Conservation (phyloP, 2,888 invertebrate species). For the Oscheius onirici region DNA sequence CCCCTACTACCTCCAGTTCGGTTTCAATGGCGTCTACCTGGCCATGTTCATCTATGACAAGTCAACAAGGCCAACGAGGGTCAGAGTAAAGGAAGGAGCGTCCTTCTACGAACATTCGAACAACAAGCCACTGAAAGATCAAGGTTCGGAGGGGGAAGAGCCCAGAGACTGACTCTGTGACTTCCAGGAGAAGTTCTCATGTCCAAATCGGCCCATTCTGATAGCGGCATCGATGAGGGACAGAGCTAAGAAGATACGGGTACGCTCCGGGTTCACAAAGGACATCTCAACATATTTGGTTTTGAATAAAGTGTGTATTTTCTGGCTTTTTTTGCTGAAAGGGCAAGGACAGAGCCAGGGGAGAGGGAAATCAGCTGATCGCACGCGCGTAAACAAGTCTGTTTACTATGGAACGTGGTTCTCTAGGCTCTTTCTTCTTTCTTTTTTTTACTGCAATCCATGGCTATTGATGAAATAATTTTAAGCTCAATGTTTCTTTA, state of each 20-base stretch:
- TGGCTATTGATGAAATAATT: no score
- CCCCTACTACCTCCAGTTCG: slow-evolving; percentile 57
- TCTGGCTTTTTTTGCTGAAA: no score
- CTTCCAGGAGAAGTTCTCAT: slow-evolving; percentile 12
- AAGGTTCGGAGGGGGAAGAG: not conserved
- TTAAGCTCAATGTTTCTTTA: no score
- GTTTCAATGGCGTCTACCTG: slow-evolving; percentile 57
- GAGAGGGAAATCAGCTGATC: no score
- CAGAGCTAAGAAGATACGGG: not conserved
- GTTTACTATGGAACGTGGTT: no score
- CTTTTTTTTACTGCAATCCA: no score
- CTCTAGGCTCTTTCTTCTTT: no score
- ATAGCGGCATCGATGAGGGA: slow-evolving; percentile 20
- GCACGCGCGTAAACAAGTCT: no score
- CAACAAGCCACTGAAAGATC: not conserved
- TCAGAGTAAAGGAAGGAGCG: slow-evolving; percentile 6
- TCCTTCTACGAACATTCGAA: slow-evolving; percentile 20
- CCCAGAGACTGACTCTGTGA: not conserved
- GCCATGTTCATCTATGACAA: slow-evolving; percentile 62
- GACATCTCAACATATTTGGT: not conserved
- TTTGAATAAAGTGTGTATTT: not conserved
- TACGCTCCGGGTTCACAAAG: not conserved
- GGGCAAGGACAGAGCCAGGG: no score
- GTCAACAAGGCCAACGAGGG: slow-evolving; percentile 37
- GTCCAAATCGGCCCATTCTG: slow-evolving; percentile 16